Base-by-base conservation (phyloP, 2,113 vertebrate genomes). In the Periophthalmodon schlosseri region DNA sequence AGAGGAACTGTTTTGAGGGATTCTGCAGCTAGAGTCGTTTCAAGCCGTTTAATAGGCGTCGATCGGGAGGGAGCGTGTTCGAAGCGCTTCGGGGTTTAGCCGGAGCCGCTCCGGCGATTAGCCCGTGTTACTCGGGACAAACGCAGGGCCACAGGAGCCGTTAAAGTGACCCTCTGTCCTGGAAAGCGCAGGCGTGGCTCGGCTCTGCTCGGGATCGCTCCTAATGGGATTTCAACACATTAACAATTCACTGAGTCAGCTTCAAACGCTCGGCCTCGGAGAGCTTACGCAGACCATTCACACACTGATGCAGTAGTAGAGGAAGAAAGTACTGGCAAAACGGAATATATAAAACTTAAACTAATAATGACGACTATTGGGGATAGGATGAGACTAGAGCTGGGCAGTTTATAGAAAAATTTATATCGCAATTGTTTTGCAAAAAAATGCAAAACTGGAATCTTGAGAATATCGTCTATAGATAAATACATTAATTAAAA, bases 141-240 rank as follows among this genome's bases (percentile, higher is more conserved):
- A 81, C 77, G 83, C 70, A 46, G 58, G 69, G 67, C 64, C 74
- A 10, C 70, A 18, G 21, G 76, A 80, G 71, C 80, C 76, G 80
- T 86, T 75, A 74, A 82, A 81, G 72, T 66, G 68, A 80, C 83
- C 83, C n/a, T 60, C 77, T 79, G 81, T 81, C 87, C 76, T 15
- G 3, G 71, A 77, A 81, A 80, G 68, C 69, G 65, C 70, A 36
- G 67, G 67, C 74, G 39, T 18, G 74, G 75, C 75, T 28, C 28
- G 74, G 75, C 56, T 84, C 83, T 10, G 76, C 73, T 61, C 69
- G 47, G 23, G 73, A 80, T 78, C 60, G 82, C 79, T 79, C 77
- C 87, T 88, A 86, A 91, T 86, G 87, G 75, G 81, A 85, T 91
- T 89, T 87, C 76, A 81, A 78, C 82, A 88, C 83, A 84, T 86